A percentile compares a stretch with the other conserved stretches of the same genome.
These are phyloP conservation scores for Corythornis cristatus DNA, from an alignment of 2,113 vertebrate genomes.

Conservation along the genomic window DNA sequence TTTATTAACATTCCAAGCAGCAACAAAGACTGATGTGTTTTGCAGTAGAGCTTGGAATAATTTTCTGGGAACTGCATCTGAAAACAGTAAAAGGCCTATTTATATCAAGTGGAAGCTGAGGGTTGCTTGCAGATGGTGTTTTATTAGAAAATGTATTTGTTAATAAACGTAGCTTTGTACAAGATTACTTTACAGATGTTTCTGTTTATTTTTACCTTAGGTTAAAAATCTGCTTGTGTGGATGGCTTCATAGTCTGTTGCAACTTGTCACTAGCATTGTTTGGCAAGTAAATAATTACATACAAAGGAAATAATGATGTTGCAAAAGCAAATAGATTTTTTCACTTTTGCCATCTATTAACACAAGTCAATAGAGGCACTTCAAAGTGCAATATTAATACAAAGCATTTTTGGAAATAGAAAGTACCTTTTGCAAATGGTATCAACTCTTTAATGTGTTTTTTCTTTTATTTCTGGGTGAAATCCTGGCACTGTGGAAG, in stretches of 20 bases:
- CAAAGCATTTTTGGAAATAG: background rate
- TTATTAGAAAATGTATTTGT: constrained; percentile 78
- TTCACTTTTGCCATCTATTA: constrained; percentile 27
- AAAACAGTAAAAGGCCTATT: constrained; percentile 76
- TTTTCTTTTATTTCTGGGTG: background rate
- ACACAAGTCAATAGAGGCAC: background rate
- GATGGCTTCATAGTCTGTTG: constrained; percentile 59
- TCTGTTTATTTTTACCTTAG: constrained; percentile 79
- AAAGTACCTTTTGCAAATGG: background rate
- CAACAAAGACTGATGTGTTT: constrained; percentile 75
- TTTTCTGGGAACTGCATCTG: constrained; percentile 74
- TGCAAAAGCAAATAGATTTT: constrained; percentile 54
- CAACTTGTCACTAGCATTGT: constrained; percentile 64
- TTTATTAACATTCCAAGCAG: constrained; percentile 74
- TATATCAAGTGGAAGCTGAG: constrained; percentile 75
- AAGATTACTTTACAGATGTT: constrained; percentile 74
- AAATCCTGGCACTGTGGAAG: background rate
- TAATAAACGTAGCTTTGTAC: constrained; percentile 75
- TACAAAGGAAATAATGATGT: constrained; percentile 49
- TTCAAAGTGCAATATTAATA: constrained; percentile 6
- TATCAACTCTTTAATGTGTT: background rate
- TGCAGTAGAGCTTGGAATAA: constrained; percentile 73
- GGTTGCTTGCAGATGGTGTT: constrained; percentile 77
- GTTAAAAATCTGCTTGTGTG: constrained; percentile 71
- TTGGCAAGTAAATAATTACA: constrained; percentile 70